A percentile compares a stretch with the other conserved stretches of the same genome.
Evolutionary conservation across 2,113 vertebrate species (phyloP).

Genomic region (Lutjanus erythropterus): DNA sequence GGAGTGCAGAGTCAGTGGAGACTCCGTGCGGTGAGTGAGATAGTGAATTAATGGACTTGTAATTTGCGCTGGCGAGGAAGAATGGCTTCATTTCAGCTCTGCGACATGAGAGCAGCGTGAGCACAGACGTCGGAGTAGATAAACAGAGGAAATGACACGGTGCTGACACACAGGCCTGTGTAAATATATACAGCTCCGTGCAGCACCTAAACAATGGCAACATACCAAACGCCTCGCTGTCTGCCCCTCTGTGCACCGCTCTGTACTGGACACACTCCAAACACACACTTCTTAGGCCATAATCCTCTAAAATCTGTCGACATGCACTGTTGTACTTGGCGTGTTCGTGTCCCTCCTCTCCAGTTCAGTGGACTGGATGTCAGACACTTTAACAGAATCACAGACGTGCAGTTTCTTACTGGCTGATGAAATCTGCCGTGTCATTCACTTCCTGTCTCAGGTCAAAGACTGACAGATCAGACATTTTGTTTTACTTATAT

Average conservation of each 20-base stretch:
- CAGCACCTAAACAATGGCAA: neutral
- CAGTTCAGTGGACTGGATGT: neutral
- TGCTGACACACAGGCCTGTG: neutral
- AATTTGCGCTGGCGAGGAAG: conserved; percentile 51
- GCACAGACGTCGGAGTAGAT: conserved; percentile 40
- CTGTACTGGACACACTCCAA: neutral
- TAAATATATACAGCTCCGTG: conserved; percentile 18
- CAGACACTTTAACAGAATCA: neutral
- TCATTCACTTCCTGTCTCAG: neutral
- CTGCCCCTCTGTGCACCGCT: neutral
- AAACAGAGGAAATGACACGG: conserved; percentile 40
- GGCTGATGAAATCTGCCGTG: neutral
- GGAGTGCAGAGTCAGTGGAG: conserved; percentile 73
- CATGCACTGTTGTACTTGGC: neutral
- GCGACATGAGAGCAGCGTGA: conserved; percentile 39
- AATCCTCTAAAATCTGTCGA: conserved; percentile 1
- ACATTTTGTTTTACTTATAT: neutral
- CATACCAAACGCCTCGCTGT: neutral
- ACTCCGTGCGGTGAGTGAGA: conserved; percentile 87
- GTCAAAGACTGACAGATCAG: neutral
- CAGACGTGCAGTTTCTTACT: neutral
- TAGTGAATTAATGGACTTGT: conserved; percentile 87
- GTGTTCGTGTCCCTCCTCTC: neutral
- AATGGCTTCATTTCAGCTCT: conserved; percentile 40
- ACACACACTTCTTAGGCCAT: neutral